These are phyloP conservation scores for Lasioglossum morio DNA, from an alignment of 2,888 invertebrate genomes.

Conservation along the genomic window DNA sequence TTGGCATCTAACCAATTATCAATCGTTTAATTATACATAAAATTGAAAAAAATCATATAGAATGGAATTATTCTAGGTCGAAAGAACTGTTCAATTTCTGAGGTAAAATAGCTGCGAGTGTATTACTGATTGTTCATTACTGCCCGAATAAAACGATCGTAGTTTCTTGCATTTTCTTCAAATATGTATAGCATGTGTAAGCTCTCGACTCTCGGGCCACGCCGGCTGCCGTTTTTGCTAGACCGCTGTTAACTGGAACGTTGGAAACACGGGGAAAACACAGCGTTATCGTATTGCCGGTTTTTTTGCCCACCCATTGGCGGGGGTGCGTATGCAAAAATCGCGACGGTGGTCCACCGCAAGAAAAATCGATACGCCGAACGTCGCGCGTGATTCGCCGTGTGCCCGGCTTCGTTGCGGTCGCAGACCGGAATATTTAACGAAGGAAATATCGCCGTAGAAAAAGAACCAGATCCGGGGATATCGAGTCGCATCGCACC, in stretches of 20 bases:
- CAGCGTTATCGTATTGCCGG: background rate
- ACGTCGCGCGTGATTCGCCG: background rate
- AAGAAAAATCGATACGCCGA: slow-evolving; percentile 28
- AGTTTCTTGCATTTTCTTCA: background rate
- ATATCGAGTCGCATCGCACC: background rate
- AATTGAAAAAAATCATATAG: too few relatives aligned
- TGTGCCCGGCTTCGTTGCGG: background rate
- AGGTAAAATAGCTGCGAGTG: too few relatives aligned
- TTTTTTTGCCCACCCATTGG: background rate
- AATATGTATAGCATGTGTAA: too few relatives aligned
- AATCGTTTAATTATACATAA: too few relatives aligned
- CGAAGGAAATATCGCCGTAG: background rate
- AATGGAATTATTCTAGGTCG: too few relatives aligned
- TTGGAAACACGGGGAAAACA: background rate
- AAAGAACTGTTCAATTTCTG: too few relatives aligned
- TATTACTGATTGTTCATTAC: too few relatives aligned
- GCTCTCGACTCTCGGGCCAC: background rate
- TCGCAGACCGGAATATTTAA: background rate
- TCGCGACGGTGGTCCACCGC: background rate
- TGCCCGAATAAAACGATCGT: background rate
- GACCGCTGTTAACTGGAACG: background rate
- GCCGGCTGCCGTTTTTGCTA: background rate
- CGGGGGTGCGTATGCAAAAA: slow-evolving; percentile 1
- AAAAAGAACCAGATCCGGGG: background rate
- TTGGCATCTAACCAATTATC: too few relatives aligned